Base-by-base conservation (phyloP, 2,113 vertebrate species). In the Cyprinodon tularosa region DNA sequence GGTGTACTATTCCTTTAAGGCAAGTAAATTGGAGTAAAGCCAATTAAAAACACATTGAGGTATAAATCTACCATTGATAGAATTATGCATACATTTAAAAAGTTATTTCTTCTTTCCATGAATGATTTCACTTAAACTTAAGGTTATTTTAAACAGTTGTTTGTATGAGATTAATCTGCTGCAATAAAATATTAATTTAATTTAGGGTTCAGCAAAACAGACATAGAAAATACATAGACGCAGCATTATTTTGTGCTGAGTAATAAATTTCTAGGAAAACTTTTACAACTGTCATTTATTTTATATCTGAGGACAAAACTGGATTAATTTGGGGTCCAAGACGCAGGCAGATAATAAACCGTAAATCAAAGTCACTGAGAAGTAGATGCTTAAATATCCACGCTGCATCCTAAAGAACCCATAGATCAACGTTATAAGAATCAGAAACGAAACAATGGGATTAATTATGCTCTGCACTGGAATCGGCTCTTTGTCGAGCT, bases 301-400 rank as follows among this genome's bases (percentile, higher is more conserved):
- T 50, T 38, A 22, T 14, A 12, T 1, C 50, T 12, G 53, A 65
- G 3, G 40, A 11, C 3, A 42, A 4, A 71, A 48, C 22, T 42
- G 61, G 69, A 67, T 22, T 15, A n/a, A 38, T 74, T 66, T 37
- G 10, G 67, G 68, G 39, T 5, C 39, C 61, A 36, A 53, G 12
- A 12, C 67, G 74, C 48, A 40, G 48, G 61, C 39, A 39, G 20
- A 63, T n/a, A 12, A 64, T 13, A 57, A 11, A 57, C 6, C 2
- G 0, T 57, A 53, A 53, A 20, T 12, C 47, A 15, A 15, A 15
- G 42, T n/a, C 62, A 59, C 57, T 8, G 20, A n/a, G 57, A 60
- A 60, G n/a, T 29, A 29, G n/a, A 29, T 59, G 15, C 20, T 60
- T 60, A n/a, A n/a, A n/a, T n/a, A 29, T 29, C 29, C 29, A 29